phyloP scores from a whole-genome alignment of 2,113 vertebrate species.

The Pomatostomus ruficeps region DNA sequence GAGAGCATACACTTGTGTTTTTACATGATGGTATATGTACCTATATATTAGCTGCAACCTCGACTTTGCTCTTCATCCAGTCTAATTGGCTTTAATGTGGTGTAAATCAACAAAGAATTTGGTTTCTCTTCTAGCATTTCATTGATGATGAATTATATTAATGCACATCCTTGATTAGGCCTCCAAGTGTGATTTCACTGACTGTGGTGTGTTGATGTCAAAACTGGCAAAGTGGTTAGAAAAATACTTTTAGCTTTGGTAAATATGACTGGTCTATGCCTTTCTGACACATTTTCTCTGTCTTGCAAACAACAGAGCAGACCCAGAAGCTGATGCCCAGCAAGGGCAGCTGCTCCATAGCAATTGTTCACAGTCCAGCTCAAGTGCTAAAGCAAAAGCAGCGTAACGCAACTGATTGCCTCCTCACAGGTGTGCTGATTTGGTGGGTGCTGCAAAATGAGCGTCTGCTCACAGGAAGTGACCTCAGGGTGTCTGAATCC shows the following conservation, averaged over 20 bases:
- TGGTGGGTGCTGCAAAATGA: not conserved
- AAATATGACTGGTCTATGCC: not conserved
- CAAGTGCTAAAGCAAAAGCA: not conserved
- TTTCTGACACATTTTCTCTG: not conserved
- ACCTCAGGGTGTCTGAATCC: not conserved
- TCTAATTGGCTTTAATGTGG: not conserved
- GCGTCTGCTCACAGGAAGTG: not conserved
- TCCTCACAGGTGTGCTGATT: not conserved
- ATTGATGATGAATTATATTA: not conserved
- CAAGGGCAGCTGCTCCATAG: not conserved
- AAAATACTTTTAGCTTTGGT: not conserved
- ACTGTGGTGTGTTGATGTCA: not conserved
- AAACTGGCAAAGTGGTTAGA: not conserved
- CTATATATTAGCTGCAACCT: not conserved
- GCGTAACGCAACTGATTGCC: not conserved
- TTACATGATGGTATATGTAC: not conserved
- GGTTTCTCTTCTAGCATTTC: not conserved
- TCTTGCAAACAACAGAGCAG: not conserved
- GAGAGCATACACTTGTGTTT: not conserved
- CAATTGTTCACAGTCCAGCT: not conserved
- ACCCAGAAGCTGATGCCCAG: not conserved
- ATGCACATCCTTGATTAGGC: not conserved
- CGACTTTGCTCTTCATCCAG: not conserved
- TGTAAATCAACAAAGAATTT: not conserved
- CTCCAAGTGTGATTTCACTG: not conserved